phyloP scores from a whole-genome alignment of 2,113 vertebrate genomes.

The Speoplatyrhinus poulsoni region DNA sequence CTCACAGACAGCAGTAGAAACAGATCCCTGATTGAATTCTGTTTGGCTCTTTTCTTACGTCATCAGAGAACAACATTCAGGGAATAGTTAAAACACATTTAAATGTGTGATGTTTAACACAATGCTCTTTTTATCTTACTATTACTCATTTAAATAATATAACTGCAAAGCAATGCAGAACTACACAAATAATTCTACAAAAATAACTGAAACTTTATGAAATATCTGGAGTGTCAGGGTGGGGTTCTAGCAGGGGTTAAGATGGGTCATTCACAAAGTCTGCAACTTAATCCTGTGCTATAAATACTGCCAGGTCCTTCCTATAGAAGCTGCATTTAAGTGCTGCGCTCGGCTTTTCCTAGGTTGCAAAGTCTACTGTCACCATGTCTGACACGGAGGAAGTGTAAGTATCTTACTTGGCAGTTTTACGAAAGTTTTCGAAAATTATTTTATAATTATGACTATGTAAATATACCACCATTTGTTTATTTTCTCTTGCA shows the following conservation, averaged over 20 bases:
- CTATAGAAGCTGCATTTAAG: conserved; percentile 10
- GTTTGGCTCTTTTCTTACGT: conserved; percentile 58
- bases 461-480: background rate
- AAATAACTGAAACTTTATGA: too few species aligned
- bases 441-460: conserved; percentile 1
- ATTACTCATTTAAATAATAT: background rate
- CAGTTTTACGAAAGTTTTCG: background rate
- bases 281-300: conserved; percentile 64
- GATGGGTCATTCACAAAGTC: conserved; percentile 47
- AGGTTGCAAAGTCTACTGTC: conserved; percentile 79
- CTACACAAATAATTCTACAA: too few species aligned
- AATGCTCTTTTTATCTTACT: background rate
- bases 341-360: conserved; percentile 39
- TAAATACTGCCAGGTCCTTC: conserved; percentile 51
- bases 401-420: conserved; percentile 81
- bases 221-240: conserved; percentile 14
- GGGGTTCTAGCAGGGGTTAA: conserved; percentile 31
- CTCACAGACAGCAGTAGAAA: conserved; percentile 22
- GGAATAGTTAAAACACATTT: conserved; percentile 40
- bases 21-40: conserved; percentile 42
- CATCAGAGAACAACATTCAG: conserved; percentile 49
- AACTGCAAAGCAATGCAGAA: background rate
- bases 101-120: conserved; percentile 48
- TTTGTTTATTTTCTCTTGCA: conserved; percentile 64
- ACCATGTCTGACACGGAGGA: conserved; percentile 94